These are phyloP conservation scores for Enteromius unitaeniatus DNA, from an alignment of 2,797 vertebrate genomes.

Conservation along the genomic window DNA sequence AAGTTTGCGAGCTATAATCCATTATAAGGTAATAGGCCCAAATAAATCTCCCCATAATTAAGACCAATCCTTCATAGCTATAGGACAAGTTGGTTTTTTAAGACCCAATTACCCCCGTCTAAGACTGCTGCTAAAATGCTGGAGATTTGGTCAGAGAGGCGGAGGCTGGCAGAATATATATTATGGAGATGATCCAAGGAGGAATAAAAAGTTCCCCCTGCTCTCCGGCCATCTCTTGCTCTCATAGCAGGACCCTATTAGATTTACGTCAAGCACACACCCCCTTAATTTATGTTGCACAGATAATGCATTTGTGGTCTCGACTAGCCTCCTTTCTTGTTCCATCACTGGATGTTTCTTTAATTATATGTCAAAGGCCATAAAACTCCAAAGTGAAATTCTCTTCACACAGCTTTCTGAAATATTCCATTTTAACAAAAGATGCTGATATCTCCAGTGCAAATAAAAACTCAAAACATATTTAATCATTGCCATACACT, in stretches of 20 bases:
- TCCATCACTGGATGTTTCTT: constrained; percentile 87
- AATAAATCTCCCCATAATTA: constrained; percentile 85
- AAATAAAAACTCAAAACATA: constrained; percentile 66
- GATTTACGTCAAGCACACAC: constrained; percentile 81
- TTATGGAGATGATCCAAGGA: constrained; percentile 76
- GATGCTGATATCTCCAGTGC: constrained; percentile 64
- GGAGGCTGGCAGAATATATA: constrained; percentile 60
- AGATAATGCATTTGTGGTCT: constrained; percentile 79
- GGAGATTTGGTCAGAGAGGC: constrained; percentile 57
- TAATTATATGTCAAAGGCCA: constrained; percentile 88
- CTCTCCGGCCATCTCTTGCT: constrained; percentile 30
- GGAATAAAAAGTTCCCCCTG: constrained; percentile 62
- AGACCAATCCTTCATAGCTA: constrained; percentile 84
- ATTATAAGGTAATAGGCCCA: constrained; percentile 81
- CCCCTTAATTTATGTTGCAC: constrained; percentile 79
- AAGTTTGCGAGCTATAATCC: constrained; percentile 81
- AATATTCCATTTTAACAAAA: constrained; percentile 67
- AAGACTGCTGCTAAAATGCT: constrained; percentile 69
- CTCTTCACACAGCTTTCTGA: constrained; percentile 33
- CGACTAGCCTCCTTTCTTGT: constrained; percentile 77
- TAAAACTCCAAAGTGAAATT: constrained; percentile 75
- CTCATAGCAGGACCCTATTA: constrained; percentile 34
- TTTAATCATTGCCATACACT: constrained; percentile 77
- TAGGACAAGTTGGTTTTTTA: constrained; percentile 82
- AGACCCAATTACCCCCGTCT: constrained; percentile 82